Conservation (phyloP, 2,113 vertebrate genomes). For the Ardeotis arabs region DNA sequence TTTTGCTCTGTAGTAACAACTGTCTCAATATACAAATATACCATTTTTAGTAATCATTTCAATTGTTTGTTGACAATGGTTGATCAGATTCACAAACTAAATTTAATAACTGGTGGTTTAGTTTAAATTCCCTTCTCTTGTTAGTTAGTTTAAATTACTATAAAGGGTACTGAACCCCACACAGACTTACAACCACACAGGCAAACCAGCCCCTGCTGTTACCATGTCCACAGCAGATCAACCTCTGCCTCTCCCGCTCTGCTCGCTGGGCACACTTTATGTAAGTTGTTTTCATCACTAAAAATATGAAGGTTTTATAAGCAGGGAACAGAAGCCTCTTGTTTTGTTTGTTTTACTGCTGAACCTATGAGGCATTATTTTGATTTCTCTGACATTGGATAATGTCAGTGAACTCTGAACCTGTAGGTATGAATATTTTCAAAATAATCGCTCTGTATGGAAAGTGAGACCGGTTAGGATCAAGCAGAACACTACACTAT, state of each 20-base stretch:
- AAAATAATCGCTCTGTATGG: neutral
- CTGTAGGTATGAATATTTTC: neutral
- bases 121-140: neutral
- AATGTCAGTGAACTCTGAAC: conserved; percentile 16
- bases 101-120: neutral
- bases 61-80: neutral
- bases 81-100: neutral
- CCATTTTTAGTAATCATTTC: neutral
- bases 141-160: neutral
- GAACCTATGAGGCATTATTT: neutral
- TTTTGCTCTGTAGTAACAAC: neutral
- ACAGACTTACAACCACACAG: neutral
- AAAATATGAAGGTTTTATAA: neutral
- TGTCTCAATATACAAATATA: neutral
- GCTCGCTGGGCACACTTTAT: neutral
- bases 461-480: neutral
- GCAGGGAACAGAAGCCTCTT: neutral
- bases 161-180: neutral
- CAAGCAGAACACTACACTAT: neutral
- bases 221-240: neutral
- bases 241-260: neutral
- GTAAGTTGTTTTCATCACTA: neutral
- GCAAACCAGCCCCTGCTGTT: neutral
- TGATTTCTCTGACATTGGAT: neutral
- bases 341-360: neutral